These are phyloP conservation scores for Drosophila sturtevanti DNA, from an alignment of 1,140 invertebrate species.

Conservation along the genomic window DNA sequence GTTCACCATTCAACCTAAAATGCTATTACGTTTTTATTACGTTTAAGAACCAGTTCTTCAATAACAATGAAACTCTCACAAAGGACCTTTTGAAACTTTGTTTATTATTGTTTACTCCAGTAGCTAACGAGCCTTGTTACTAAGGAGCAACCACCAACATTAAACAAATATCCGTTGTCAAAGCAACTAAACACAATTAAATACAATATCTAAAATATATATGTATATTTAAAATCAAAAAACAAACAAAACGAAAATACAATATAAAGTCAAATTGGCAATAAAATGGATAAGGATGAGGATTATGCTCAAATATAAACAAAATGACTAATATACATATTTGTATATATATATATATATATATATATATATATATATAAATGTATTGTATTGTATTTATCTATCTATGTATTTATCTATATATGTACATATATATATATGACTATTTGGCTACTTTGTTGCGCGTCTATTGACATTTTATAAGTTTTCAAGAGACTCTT, in stretches of 20 bases:
- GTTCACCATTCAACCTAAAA: too few relatives aligned
- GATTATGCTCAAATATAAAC: slow-evolving; percentile 20
- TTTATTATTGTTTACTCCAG: background rate
- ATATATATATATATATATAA: too few relatives aligned
- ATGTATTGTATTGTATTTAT: slow-evolving; percentile 6
- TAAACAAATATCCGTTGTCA: slow-evolving; percentile 1
- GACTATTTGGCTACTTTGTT: background rate
- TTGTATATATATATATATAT: background rate
- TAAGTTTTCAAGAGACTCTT: background rate
- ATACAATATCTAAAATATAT: too few relatives aligned
- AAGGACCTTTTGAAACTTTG: background rate
- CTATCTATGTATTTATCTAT: background rate
- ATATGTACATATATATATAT: background rate
- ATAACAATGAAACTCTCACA: too few relatives aligned
- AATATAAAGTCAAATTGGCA: background rate
- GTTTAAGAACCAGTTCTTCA: background rate
- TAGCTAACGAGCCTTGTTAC: background rate
- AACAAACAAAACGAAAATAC: too few relatives aligned
- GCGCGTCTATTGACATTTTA: slow-evolving; percentile 3
- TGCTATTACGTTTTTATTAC: too few relatives aligned
- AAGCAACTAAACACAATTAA: slow-evolving; percentile 27
- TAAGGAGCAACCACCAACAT: slow-evolving; percentile 4
- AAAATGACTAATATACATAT: background rate
- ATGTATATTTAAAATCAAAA: too few relatives aligned
- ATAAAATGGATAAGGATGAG: background rate